Percentiles rank a stretch among this genome's conserved stretches.
phyloP scores from a whole-genome alignment of 2,797 vertebrate genomes.

The Microtus californicus region DNA sequence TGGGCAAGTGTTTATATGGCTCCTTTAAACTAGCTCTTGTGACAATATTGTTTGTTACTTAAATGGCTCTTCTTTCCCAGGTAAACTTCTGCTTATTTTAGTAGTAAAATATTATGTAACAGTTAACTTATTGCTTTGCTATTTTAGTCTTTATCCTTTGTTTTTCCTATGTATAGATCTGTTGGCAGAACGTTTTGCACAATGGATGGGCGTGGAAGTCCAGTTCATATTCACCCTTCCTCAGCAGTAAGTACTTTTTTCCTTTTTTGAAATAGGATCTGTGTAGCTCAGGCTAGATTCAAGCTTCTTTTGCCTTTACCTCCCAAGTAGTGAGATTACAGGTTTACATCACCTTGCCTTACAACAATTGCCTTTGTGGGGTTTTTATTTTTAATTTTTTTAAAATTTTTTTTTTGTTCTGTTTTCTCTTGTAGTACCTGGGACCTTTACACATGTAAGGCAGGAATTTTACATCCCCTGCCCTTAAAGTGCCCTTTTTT shows the following conservation, averaged over 20 bases:
- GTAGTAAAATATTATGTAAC: not conserved
- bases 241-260: constrained; percentile 91
- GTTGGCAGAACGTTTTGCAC: constrained; percentile 96
- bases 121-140: constrained; percentile 47
- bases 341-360: not conserved
- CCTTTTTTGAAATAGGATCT: not conserved
- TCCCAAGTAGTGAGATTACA: not conserved
- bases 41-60: not conserved
- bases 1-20: not conserved
- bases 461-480: not conserved
- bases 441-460: not conserved
- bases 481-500: not conserved
- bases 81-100: not conserved
- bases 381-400: too few species aligned
- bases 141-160: constrained; percentile 64
- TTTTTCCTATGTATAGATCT: constrained; percentile 88
- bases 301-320: not conserved
- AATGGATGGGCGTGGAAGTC: constrained; percentile 98
- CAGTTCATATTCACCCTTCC: constrained; percentile 96
- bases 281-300: not conserved
- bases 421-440: not conserved
- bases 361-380: not conserved
- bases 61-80: not conserved
- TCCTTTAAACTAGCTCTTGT: not conserved
- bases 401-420: not conserved